phyloP scores from a whole-genome alignment of 92 coral and sea anemone species.

The Micromussa lordhowensis region DNA sequence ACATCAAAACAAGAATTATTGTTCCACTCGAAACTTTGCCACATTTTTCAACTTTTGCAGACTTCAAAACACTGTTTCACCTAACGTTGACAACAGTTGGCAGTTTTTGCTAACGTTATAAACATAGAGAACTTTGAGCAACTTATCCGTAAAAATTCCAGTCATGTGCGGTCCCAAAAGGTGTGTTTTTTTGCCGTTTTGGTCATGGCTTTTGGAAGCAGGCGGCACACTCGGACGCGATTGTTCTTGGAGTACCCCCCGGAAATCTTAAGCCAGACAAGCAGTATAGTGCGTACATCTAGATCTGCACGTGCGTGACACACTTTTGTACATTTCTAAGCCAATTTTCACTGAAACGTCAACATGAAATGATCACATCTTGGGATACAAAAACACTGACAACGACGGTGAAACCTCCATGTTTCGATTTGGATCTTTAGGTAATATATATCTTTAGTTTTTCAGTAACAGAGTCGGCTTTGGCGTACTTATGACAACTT shows the following conservation, averaged over 20 bases:
- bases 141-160: no score
- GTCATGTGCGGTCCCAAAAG: no score
- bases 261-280: not conserved
- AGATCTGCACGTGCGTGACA: not conserved
- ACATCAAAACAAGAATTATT: not conserved
- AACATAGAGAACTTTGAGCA: no score
- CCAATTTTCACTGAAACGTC: not conserved
- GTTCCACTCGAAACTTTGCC: not conserved
- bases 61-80: no score
- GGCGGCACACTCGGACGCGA: no score
- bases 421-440: not conserved
- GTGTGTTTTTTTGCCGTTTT: no score
- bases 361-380: not conserved
- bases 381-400: not conserved
- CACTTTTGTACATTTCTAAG: not conserved
- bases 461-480: not conserved
- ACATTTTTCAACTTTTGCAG: not conserved
- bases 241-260: no score
- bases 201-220: no score
- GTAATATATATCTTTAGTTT: not conserved
- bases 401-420: not conserved
- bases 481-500: no score
- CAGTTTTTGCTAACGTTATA: no score
- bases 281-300: not conserved
- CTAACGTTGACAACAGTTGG: no score